Evolutionary conservation across 2,888 invertebrate species (phyloP).

Genomic region (Hemithea aestivaria): DNA sequence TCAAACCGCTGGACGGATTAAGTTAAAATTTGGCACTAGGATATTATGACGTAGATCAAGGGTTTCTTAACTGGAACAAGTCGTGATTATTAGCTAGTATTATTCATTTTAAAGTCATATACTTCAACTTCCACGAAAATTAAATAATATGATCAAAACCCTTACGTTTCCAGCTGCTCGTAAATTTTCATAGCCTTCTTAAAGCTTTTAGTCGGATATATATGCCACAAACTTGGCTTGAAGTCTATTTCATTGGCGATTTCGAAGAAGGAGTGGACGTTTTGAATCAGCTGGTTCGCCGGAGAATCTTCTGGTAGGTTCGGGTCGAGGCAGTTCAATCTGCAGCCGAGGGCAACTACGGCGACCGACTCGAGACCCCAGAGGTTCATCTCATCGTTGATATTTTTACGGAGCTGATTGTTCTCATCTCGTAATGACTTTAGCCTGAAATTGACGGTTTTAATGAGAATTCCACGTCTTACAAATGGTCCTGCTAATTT

Average conservation of each 20-base stretch:
- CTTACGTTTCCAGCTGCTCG: conserved; percentile 48
- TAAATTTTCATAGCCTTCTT: conserved; percentile 51
- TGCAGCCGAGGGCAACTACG: conserved; percentile 54
- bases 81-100: too few relatives aligned
- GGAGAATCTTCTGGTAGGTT: conserved; percentile 49
- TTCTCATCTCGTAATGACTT: conserved; percentile 65
- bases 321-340: conserved; percentile 53
- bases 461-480: too few relatives aligned
- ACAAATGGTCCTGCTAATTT: too few relatives aligned
- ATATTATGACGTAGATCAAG: too few relatives aligned
- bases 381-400: conserved; percentile 76
- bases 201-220: conserved; percentile 45
- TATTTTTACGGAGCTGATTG: conserved; percentile 75
- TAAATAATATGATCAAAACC: not conserved
- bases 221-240: conserved; percentile 48
- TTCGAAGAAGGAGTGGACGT: conserved; percentile 43
- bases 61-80: too few relatives aligned
- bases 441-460: conserved; percentile 62
- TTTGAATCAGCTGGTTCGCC: conserved; percentile 46
- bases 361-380: conserved; percentile 82
- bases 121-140: too few relatives aligned
- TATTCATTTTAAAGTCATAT: too few relatives aligned
- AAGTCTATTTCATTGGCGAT: conserved; percentile 43
- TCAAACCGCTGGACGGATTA: too few relatives aligned
- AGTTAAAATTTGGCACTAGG: too few relatives aligned